Evolutionary conservation across 2,113 vertebrate genomes (phyloP), one percentile per base, ranked within the genome.

Genomic region (Pseudopodoces humilis): DNA sequence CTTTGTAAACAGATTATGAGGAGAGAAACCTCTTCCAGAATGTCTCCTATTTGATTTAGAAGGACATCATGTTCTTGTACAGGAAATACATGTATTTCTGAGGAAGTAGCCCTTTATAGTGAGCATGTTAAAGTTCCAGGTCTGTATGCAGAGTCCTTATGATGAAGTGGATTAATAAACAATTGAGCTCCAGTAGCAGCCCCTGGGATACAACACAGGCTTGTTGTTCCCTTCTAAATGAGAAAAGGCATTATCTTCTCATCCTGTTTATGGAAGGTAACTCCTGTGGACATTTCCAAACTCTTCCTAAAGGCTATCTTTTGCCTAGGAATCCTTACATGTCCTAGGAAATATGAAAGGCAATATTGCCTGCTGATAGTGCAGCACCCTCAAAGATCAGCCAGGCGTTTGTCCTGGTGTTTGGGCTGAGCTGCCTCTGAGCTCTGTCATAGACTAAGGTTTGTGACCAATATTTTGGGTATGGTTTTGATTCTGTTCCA

Each of bases 331-430:
- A 67, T 58, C 6, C 15, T 55, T 8, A 5, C 4, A 33, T 30
- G 27, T 56, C 33, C 15, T 64, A 62, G 46, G 50, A 83, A 46
- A 46, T 64, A 19, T 70, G 30, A 35, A 39, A 68, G 75, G 21
- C 9, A 21, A 6, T 37, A 6, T 7, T 63, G 13, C 5, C 35
- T 60, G 10, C 11, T 52, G n/a, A 19, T 15, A 56, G 30, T 27
- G 20, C 10, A 24, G 55, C 63, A 21, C 16, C 9, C 19, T 60
- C 21, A 39, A 59, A 78, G 31, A 11, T 35, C 39, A 69, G 5
- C 27, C 25, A 44, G 31, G 13, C 0, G 1, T 33, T 68, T 49
- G 30, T 39, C 7, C 4, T 63, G 2, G 1, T 30, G 14, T 50
- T 74, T 86, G 31, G 55, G 16, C 14, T 23, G 22, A 86, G 28